These are phyloP conservation scores for Nycticryphes semicollaris DNA, from an alignment of 2,113 vertebrate species.

Conservation along the genomic window DNA sequence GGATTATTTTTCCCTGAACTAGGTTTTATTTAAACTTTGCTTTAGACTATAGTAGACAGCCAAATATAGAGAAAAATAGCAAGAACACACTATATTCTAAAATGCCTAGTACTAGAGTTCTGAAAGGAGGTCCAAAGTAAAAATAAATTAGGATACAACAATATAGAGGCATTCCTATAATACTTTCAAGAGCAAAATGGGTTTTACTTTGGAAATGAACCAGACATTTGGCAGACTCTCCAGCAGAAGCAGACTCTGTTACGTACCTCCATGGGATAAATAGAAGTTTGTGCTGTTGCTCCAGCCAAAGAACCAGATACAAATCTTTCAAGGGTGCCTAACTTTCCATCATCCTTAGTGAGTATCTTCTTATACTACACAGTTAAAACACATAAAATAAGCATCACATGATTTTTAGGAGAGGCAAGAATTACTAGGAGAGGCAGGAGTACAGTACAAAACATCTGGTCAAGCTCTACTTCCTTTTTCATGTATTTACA, in stretches of 20 bases:
- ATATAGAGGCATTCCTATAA: not conserved
- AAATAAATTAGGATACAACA: not conserved
- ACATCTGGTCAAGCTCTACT: not conserved
- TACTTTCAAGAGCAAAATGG: not conserved
- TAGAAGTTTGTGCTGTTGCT: conserved; percentile 92
- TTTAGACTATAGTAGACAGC: not conserved
- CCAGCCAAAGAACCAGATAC: conserved; percentile 92
- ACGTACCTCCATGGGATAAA: conserved; percentile 96
- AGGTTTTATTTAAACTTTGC: not conserved
- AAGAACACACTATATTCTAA: not conserved
- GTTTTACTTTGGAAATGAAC: not conserved
- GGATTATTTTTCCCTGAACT: not conserved
- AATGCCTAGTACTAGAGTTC: not conserved
- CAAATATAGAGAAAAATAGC: not conserved
- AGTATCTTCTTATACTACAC: conserved; percentile 91
- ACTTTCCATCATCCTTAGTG: conserved; percentile 81
- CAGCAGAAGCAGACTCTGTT: not conserved
- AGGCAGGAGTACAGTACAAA: not conserved
- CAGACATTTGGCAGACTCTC: not conserved
- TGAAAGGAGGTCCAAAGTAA: not conserved
- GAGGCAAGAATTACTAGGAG: not conserved
- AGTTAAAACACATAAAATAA: conserved; percentile 16
- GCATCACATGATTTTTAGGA: not conserved
- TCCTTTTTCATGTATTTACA: not conserved
- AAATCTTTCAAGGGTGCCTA: conserved; percentile 87